A percentile compares a stretch with the other conserved stretches of the same genome.
These are phyloP conservation scores for Palythoa grandis DNA, from an alignment of 92 coral and sea anemone species.

Conservation along the genomic window DNA sequence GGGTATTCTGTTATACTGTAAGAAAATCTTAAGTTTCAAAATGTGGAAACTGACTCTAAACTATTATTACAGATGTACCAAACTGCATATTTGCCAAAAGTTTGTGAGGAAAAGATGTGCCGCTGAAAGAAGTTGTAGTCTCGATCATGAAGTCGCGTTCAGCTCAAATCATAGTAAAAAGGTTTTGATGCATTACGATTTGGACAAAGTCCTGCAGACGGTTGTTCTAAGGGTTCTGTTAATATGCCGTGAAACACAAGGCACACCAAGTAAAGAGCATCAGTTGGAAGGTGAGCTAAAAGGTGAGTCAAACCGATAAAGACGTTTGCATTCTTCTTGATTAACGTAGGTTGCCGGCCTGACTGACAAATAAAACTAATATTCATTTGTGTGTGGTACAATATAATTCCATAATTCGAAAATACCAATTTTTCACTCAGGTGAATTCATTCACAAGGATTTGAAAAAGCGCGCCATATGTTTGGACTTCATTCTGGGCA, in stretches of 20 bases:
- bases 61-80: background rate
- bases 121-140: background rate
- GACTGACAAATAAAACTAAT: too few relatives aligned
- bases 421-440: background rate
- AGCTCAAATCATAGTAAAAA: background rate
- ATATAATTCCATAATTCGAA: background rate
- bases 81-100: slow-evolving; percentile 10
- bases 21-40: background rate
- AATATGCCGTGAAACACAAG: background rate
- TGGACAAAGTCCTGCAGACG: background rate
- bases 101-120: background rate
- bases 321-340: too few relatives aligned
- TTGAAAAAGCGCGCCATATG: slow-evolving; percentile 13
- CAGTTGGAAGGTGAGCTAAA: background rate
- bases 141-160: background rate
- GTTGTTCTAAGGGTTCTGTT: background rate
- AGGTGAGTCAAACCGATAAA: too few relatives aligned
- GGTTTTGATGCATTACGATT: background rate
- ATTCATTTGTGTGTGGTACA: background rate
- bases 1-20: background rate
- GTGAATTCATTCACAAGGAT: slow-evolving; percentile 13
- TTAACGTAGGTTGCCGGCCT: too few relatives aligned
- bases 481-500: slow-evolving; percentile 2
- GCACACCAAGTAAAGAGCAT: background rate
- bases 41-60: background rate